Conservation (phyloP, 2,888 invertebrate species). For the Caenorhabditis parvicauda region DNA sequence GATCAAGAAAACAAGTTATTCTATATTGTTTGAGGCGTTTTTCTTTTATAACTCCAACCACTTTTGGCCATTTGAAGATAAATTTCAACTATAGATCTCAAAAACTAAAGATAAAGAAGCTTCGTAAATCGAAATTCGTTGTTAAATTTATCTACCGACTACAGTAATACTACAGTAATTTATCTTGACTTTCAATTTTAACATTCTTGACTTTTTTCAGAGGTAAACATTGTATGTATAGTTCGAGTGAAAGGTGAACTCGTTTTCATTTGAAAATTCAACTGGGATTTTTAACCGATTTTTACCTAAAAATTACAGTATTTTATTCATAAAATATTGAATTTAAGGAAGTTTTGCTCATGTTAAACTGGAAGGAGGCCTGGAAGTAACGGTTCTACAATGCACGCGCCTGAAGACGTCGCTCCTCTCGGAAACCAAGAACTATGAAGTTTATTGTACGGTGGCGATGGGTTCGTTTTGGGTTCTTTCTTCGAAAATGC, state of each 20-base stretch:
- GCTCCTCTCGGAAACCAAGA: constrained; percentile 28
- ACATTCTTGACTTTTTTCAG: too few species aligned
- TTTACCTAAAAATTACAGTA: neutral
- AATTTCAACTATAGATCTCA: too few species aligned
- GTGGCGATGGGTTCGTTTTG: constrained; percentile 42
- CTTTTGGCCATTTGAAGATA: too few species aligned
- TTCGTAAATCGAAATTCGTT: too few species aligned
- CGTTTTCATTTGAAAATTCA: neutral
- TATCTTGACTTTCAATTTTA: too few species aligned
- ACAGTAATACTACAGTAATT: too few species aligned
- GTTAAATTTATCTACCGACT: too few species aligned
- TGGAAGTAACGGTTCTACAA: constrained; percentile 57
- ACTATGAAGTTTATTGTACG: constrained; percentile 50
- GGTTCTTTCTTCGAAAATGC: neutral
- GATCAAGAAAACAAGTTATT: neutral
- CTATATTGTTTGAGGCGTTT: too few species aligned
- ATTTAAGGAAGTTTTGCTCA: constrained; percentile 51
- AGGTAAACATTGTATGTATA: too few species aligned
- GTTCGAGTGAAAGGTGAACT: too few species aligned
- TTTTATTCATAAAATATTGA: neutral
- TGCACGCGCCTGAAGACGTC: constrained; percentile 51
- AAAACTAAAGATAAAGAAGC: too few species aligned
- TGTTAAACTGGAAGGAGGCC: constrained; percentile 51
- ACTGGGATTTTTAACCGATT: neutral
- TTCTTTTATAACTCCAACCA: too few species aligned